Evolutionary conservation across 2,888 invertebrate species (phyloP).

Genomic region (Ophonus ardosiacus): DNA sequence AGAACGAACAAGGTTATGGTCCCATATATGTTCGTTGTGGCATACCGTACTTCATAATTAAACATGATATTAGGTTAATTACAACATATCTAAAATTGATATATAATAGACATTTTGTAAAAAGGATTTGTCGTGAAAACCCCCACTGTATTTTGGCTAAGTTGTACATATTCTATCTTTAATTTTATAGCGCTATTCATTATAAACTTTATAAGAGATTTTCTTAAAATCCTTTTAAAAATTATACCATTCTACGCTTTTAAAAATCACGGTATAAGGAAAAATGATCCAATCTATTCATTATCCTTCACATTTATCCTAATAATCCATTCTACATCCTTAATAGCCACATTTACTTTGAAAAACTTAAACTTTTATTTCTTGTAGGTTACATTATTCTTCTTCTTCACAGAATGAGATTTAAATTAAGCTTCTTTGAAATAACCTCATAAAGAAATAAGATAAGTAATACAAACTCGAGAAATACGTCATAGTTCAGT

Average conservation of each 20-base stretch:
- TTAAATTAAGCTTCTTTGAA: background rate
- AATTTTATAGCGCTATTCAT: background rate
- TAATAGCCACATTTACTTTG: conserved; percentile 30
- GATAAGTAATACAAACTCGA: background rate
- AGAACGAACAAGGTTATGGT: too few species aligned
- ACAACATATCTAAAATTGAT: too few species aligned
- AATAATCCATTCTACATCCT: conserved; percentile 7
- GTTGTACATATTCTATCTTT: background rate
- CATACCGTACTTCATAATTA: too few species aligned
- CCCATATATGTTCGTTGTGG: too few species aligned
- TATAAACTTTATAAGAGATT: conserved; percentile 9
- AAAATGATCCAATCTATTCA: conserved; percentile 26
- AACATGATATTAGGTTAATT: too few species aligned
- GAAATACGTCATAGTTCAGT: background rate
- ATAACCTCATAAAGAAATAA: conserved; percentile 3
- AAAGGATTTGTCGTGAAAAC: too few species aligned
- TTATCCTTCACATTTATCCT: conserved; percentile 16
- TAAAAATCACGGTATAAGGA: background rate
- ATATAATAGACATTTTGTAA: background rate
- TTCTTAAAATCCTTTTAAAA: background rate
- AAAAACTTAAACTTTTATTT: background rate
- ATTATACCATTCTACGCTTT: background rate
- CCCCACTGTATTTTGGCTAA: too few species aligned
- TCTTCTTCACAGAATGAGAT: background rate
- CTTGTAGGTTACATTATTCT: background rate